Evolutionary conservation across 1,140 invertebrate species (phyloP).

Genomic region (Heliconius congener): DNA sequence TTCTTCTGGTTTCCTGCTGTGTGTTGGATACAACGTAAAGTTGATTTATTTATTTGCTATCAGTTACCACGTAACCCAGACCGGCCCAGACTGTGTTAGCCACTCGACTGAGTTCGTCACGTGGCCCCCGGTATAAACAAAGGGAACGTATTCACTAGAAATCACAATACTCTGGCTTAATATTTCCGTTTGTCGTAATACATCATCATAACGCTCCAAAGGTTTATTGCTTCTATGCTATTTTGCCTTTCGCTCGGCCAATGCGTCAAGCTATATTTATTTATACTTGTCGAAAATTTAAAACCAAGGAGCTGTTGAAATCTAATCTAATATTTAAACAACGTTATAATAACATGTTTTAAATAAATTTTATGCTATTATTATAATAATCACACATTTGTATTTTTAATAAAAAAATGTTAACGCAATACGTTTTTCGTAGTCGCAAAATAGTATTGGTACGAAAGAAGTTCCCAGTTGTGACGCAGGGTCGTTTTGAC

Average conservation of each 20-base stretch:
- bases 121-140: conserved; percentile 47
- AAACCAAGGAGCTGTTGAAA: conserved; percentile 22
- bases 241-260: conserved; percentile 53
- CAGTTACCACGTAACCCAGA: conserved; percentile 21
- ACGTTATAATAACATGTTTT: background rate
- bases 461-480: background rate
- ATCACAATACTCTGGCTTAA: conserved; percentile 52
- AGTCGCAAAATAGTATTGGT: background rate
- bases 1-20: no score
- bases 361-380: background rate
- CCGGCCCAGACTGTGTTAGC: conserved; percentile 23
- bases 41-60: conserved; percentile 1
- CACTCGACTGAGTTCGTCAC: conserved; percentile 19
- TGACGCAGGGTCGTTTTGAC: background rate
- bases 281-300: conserved; percentile 28
- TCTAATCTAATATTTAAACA: background rate
- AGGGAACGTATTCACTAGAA: conserved; percentile 54
- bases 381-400: background rate
- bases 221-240: conserved; percentile 50
- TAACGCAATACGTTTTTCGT: background rate
- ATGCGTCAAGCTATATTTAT: conserved; percentile 56
- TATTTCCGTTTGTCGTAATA: conserved; percentile 60
- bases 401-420: background rate
- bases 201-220: conserved; percentile 35
- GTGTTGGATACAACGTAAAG: no score